These are phyloP conservation scores for Craseonycteris thonglongyai DNA, from an alignment of 2,113 vertebrate genomes.

Conservation along the genomic window DNA sequence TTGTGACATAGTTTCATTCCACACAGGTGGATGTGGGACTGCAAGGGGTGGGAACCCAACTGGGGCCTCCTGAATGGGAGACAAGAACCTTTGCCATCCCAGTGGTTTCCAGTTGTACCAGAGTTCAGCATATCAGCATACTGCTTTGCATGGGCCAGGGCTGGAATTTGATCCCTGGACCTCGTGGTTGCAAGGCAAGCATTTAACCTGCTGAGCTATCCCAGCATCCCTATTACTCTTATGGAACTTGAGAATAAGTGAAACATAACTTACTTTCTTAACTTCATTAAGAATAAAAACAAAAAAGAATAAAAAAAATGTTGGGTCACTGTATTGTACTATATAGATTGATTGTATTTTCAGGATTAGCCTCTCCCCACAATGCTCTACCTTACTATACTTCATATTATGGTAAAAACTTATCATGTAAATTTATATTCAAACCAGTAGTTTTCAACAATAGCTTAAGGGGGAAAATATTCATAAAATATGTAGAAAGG, in stretches of 20 bases:
- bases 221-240: no score
- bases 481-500: not conserved
- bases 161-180: no score
- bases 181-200: no score
- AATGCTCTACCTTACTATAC: not conserved
- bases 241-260: not conserved
- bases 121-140: no score
- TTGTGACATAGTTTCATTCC: no score
- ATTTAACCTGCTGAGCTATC: no score
- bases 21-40: no score
- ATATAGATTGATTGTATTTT: not conserved
- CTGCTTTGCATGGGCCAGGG: no score
- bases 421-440: not conserved
- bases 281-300: not conserved
- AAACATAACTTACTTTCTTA: not conserved
- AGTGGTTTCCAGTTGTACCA: no score
- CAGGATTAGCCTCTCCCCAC: not conserved
- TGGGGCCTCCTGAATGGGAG: no score
- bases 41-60: no score
- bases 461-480: not conserved
- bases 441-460: not conserved
- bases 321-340: not conserved
- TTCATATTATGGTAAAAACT: not conserved
- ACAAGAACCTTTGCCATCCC: no score
- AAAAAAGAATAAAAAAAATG: not conserved